Evolutionary conservation across 2,797 vertebrate genomes (phyloP).

Genomic region (Masticophis lateralis): DNA sequence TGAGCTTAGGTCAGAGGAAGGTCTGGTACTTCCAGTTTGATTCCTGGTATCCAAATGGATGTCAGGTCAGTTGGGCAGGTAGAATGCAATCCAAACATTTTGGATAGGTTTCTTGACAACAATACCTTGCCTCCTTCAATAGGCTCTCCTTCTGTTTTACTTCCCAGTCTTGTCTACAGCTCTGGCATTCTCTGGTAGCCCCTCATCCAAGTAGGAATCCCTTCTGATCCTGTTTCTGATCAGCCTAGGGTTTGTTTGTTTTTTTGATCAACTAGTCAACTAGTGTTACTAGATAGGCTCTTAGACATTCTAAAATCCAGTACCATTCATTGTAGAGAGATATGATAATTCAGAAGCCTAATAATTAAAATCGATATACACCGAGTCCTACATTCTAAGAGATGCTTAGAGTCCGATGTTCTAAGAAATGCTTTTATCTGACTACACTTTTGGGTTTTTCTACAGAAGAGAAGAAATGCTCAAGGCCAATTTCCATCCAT

Average conservation of each 20-base stretch:
- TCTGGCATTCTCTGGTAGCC: not conserved
- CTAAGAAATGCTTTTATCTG: not conserved
- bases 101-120: not conserved
- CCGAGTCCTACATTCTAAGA: not conserved
- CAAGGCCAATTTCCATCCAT: not conserved
- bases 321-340: not conserved
- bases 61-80: not conserved
- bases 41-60: not conserved
- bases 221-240: not conserved
- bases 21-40: not conserved
- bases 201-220: not conserved
- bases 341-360: not conserved
- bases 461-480: not conserved
- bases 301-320: not conserved
- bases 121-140: not conserved
- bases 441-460: not conserved
- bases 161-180: not conserved
- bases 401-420: not conserved
- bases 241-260: not conserved
- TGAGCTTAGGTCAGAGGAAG: not conserved
- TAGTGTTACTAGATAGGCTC: not conserved
- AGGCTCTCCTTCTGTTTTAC: not conserved
- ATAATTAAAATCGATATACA: not conserved
- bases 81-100: not conserved
- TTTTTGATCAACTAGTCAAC: not conserved